These are phyloP conservation scores for Cyphomyrus plagiostoma DNA, from an alignment of 2,113 vertebrate genomes.

Conservation along the genomic window DNA sequence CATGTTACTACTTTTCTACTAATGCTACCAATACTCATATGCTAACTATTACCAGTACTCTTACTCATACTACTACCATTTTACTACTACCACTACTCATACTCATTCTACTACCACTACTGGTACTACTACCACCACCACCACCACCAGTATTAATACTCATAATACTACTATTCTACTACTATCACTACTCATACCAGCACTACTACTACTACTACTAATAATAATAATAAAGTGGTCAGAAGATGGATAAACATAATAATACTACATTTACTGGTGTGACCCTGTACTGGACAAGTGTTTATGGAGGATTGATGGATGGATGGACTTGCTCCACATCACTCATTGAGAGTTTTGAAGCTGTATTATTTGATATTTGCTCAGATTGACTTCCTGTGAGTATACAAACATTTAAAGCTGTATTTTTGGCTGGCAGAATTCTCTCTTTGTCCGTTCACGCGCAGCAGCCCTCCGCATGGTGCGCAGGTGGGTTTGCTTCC, in stretches of 20 bases:
- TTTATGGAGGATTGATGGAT: constrained; percentile 20
- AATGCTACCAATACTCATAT: background rate
- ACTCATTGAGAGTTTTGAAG: background rate
- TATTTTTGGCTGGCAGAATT: background rate
- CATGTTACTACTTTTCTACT: background rate
- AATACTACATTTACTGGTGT: background rate
- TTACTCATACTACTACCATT: background rate
- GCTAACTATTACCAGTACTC: background rate
- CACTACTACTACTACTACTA: background rate
- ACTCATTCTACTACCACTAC: background rate
- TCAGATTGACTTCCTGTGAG: background rate
- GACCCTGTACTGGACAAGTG: constrained; percentile 19
- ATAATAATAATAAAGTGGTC: background rate
- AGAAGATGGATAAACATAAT: background rate
- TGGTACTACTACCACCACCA: background rate
- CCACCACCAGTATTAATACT: background rate
- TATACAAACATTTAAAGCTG: background rate
- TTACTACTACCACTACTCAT: background rate
- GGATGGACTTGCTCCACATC: constrained; percentile 17
- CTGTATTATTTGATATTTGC: background rate
- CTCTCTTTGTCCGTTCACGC: background rate
- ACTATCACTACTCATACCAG: background rate
- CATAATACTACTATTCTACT: background rate
- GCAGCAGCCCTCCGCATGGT: background rate
- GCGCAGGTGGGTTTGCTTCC: background rate